These are phyloP conservation scores for Bucco capensis DNA, from an alignment of 2,113 vertebrate genomes.

Conservation along the genomic window DNA sequence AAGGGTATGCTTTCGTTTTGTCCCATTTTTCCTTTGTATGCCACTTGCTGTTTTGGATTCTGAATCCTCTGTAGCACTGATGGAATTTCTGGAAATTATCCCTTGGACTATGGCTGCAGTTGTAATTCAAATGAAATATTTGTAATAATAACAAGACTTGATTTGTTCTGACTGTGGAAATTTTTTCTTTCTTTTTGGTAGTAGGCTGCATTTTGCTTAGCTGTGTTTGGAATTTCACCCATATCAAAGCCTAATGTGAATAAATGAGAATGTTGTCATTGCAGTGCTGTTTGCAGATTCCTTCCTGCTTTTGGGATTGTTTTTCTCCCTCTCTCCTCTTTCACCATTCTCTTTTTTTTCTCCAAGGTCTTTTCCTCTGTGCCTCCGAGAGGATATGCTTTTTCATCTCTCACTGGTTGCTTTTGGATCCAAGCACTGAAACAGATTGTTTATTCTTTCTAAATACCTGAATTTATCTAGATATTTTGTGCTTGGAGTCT, in stretches of 20 bases:
- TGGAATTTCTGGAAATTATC: conserved; percentile 4
- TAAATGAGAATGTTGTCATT: conserved; percentile 1
- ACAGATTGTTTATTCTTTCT: background rate
- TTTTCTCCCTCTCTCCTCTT: background rate
- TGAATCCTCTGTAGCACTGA: background rate
- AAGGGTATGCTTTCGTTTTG: background rate
- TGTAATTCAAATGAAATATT: conserved; percentile 42
- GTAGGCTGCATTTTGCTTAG: background rate
- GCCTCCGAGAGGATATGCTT: background rate
- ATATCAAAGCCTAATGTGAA: background rate
- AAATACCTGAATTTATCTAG: background rate
- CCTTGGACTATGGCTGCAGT: background rate
- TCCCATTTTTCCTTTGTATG: background rate
- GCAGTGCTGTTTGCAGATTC: background rate
- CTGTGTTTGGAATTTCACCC: background rate
- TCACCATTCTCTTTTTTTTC: background rate
- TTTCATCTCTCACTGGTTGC: background rate
- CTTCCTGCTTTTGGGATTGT: background rate
- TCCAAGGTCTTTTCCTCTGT: background rate
- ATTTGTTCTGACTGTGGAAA: background rate
- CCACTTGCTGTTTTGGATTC: background rate
- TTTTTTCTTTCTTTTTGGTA: background rate
- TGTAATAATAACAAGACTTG: background rate
- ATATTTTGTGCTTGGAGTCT: background rate
- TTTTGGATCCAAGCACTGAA: background rate